phyloP scores from a whole-genome alignment of 2,113 vertebrate genomes.

The Seriola aureovittata region DNA sequence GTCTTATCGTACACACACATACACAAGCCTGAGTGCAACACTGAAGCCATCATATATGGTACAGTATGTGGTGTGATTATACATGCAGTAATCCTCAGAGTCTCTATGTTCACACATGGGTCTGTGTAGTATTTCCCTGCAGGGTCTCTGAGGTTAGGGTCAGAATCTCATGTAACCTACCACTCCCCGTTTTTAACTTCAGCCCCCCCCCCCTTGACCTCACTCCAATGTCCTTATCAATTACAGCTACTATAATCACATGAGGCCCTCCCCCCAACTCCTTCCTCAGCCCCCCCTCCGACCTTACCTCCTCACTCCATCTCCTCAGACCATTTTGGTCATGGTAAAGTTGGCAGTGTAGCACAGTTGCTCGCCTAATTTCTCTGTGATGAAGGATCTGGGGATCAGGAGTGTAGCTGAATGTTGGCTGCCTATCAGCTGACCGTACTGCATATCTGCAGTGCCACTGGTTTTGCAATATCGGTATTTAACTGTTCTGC shows the following conservation, averaged over 20 bases:
- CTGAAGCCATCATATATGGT: conserved; percentile 22
- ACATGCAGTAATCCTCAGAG: conserved; percentile 51
- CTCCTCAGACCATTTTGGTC: conserved; percentile 35
- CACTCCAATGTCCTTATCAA: conserved; percentile 47
- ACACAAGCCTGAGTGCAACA: conserved; percentile 12
- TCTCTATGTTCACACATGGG: conserved; percentile 40
- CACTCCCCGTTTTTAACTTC: conserved; percentile 38
- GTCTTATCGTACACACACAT: conserved; percentile 28
- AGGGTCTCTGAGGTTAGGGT: conserved; percentile 57
- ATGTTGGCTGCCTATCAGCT: conserved; percentile 28
- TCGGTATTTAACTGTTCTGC: conserved; percentile 13
- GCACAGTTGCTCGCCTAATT: conserved; percentile 33
- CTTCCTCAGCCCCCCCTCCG: background rate
- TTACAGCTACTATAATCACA: conserved; percentile 51
- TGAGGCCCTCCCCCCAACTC: background rate
- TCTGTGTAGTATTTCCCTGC: conserved; percentile 49
- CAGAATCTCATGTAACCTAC: conserved; percentile 60
- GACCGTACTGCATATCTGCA: conserved; percentile 2
- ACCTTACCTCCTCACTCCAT: conserved; percentile 22
- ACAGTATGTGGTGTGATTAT: conserved; percentile 37
- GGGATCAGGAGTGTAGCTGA: conserved; percentile 24
- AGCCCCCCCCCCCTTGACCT: conserved; percentile 18
- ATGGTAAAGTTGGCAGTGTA: conserved; percentile 35
- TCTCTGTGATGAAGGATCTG: conserved; percentile 34
- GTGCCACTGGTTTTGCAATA: conserved; percentile 13